Percentiles rank a stretch among this genome's conserved stretches.
These are phyloP conservation scores for Nansenia antarctica DNA, from an alignment of 2,113 vertebrate genomes.

Conservation along the genomic window DNA sequence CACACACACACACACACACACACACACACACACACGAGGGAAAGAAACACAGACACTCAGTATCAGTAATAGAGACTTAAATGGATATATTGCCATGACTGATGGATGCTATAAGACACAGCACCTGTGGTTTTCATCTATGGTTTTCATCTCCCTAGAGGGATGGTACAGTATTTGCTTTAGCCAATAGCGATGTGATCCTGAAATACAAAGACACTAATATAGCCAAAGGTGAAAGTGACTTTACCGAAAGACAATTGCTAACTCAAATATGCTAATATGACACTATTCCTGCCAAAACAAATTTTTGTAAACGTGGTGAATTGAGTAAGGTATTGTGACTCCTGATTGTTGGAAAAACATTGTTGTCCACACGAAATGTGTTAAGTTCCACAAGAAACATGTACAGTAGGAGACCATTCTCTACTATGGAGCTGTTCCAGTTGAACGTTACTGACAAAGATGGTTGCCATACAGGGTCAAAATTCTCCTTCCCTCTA, in stretches of 20 bases:
- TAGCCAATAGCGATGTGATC: neutral
- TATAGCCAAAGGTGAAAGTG: too few species aligned
- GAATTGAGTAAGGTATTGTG: neutral
- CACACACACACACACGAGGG: neutral
- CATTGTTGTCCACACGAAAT: too few species aligned
- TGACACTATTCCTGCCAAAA: too few species aligned
- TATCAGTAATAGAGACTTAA: neutral
- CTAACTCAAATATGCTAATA: too few species aligned
- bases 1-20: conserved; percentile 21
- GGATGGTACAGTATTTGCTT: neutral
- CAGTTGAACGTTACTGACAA: too few species aligned
- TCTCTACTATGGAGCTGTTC: too few species aligned
- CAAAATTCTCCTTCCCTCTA: too few species aligned
- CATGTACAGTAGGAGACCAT: neutral
- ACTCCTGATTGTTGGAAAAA: too few species aligned
- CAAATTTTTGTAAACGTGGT: too few species aligned
- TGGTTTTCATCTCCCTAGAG: neutral
- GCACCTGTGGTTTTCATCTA: neutral
- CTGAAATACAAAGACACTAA: conserved; percentile 1
- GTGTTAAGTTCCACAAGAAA: neutral
- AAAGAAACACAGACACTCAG: conserved; percentile 19
- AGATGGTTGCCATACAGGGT: too few species aligned
- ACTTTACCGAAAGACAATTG: too few species aligned
- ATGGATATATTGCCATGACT: neutral
- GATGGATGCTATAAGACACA: too few species aligned